A percentile compares a stretch with the other conserved stretches of the same genome.
These are phyloP conservation scores for Piaya cayana DNA, from an alignment of 2,113 vertebrate species.

Conservation along the genomic window DNA sequence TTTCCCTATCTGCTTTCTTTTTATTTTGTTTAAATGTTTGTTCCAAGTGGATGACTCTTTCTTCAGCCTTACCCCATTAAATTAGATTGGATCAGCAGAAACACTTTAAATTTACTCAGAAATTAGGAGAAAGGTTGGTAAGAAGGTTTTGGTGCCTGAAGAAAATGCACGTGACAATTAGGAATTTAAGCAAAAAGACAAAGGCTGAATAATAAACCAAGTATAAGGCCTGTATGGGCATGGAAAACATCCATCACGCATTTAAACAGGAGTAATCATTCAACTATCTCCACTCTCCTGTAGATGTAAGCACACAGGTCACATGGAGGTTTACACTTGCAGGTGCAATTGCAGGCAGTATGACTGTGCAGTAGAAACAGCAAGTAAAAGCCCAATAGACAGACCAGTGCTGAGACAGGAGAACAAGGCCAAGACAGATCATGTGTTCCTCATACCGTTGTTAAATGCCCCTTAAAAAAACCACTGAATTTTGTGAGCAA, in stretches of 20 bases:
- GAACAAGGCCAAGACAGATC: constrained; percentile 32
- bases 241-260: neutral
- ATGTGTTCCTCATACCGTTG: neutral
- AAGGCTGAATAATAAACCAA: neutral
- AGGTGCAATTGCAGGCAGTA: neutral
- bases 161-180: neutral
- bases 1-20: neutral
- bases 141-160: neutral
- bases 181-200: neutral
- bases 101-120: neutral
- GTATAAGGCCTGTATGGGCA: neutral
- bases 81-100: neutral
- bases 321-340: neutral
- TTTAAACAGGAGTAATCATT: neutral
- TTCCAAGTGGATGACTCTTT: neutral
- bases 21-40: neutral
- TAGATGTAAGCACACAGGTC: neutral
- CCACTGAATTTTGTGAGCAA: constrained; percentile 36
- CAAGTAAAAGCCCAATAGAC: constrained; percentile 6
- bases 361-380: constrained; percentile 19
- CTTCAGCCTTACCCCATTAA: neutral
- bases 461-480: constrained; percentile 30
- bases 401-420: constrained; percentile 11
- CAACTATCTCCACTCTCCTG: neutral
- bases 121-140: neutral